Conservation (phyloP, 2,113 vertebrate genomes). For the Mobula birostris region DNA sequence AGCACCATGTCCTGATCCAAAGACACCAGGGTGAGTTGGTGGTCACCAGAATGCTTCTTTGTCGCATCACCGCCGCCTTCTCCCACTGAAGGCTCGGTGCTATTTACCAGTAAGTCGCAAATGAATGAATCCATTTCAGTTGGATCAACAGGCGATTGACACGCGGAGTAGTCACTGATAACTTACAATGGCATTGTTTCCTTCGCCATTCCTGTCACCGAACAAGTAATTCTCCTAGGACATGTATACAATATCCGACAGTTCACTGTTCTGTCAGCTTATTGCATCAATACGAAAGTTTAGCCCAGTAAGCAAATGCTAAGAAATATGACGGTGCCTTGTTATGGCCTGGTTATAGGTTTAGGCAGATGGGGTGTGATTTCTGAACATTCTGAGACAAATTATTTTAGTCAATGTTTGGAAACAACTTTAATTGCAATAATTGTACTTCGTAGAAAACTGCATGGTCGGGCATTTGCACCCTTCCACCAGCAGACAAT, state of each 20-base stretch:
- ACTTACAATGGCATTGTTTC: not conserved
- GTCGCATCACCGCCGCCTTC: not conserved
- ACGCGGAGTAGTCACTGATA: not conserved
- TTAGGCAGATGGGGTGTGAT: too few species aligned
- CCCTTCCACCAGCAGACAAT: not conserved
- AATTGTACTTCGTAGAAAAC: not conserved
- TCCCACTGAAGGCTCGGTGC: not conserved
- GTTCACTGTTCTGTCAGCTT: not conserved
- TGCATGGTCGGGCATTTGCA: not conserved
- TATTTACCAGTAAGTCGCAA: not conserved
- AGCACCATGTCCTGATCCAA: constrained; percentile 42
- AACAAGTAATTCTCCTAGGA: not conserved
- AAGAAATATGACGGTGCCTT: not conserved
- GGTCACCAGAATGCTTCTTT: not conserved
- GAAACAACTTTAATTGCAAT: not conserved
- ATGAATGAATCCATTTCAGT: not conserved
- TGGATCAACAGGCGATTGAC: not conserved
- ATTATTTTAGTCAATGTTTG: not conserved
- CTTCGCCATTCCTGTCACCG: not conserved
- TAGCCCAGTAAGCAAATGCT: not conserved
- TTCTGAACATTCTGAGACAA: too few species aligned
- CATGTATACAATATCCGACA: not conserved
- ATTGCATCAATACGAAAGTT: not conserved
- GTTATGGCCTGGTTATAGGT: too few species aligned
- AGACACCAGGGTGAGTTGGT: not conserved